Evolutionary conservation across 2,888 invertebrate genomes (phyloP), one percentile per base, ranked within the genome.

Genomic region (Noctua comes): DNA sequence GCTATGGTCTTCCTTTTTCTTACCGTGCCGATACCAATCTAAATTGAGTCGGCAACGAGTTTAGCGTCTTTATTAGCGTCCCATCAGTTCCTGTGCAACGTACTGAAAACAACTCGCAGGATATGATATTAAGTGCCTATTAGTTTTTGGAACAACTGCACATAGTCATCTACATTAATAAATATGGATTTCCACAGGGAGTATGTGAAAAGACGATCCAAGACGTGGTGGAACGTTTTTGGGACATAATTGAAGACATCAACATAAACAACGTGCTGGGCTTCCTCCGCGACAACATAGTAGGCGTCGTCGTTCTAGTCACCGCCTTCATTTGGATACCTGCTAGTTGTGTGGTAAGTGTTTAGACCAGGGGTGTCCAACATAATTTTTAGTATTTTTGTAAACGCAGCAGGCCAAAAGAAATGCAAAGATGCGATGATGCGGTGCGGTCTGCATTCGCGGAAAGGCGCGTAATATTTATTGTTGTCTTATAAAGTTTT

Each of bases 231-330:
- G 99, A 99, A 94, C 97, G 99, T 51, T 99, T 99, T 95, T 99
- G 99, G 99, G 99, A 99, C 93, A 99, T 99, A 73, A 99, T 99
- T 83, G 99, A 99, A 95, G 99, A 99, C 91, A 99, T 99, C 79
- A 99, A 99, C 94, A 99, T 99, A 80, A 99, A 99, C 94, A 98
- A 99, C 92, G 98, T 99, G 89, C 97, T 99, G 89, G 97, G 98
- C 73, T 99, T 99, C 93, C 97, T 99, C 73, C 98, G 98, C 79
- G 99, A 99, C 95, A 99, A 99, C 93, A 99, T 99, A 83, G 99
- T 99, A 54, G 99, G 99, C 79, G 98, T 99, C 8, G 98, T 99
- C 40, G 98, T 99, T 73, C 97, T 99, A 64, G 97, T 98, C 85
- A 99, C 99, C 21, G 98, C 99, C n/a, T 97, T 99, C 77, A 97